Evolutionary conservation across 2,888 invertebrate species (phyloP).

Genomic region (Graphium colonna): DNA sequence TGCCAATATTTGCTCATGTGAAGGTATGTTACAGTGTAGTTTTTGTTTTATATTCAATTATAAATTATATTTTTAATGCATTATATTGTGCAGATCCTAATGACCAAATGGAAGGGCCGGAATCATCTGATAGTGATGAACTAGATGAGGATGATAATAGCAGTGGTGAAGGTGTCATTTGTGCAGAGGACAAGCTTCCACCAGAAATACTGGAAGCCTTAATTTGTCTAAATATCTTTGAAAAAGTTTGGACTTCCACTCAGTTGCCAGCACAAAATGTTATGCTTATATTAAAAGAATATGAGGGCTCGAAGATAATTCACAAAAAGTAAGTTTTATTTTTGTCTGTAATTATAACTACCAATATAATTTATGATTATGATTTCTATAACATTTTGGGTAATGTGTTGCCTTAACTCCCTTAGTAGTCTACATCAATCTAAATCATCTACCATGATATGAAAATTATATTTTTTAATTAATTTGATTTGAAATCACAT

Average conservation of each 20-base stretch:
- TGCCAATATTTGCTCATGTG: conserved; percentile 84
- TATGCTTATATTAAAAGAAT: conserved; percentile 71
- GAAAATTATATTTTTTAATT: too few relatives aligned
- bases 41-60: too few relatives aligned
- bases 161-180: conserved; percentile 57
- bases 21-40: conserved; percentile 77
- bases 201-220: conserved; percentile 82
- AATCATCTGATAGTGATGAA: conserved; percentile 63
- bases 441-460: too few relatives aligned
- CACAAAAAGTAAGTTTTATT: conserved; percentile 66
- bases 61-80: too few relatives aligned
- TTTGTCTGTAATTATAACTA: too few relatives aligned
- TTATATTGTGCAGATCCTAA: conserved; percentile 41
- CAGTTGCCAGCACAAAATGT: conserved; percentile 78
- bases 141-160: conserved; percentile 63
- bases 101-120: conserved; percentile 46
- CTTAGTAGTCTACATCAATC: too few relatives aligned
- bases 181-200: conserved; percentile 73
- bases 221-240: conserved; percentile 78
- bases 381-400: too few relatives aligned
- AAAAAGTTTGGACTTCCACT: conserved; percentile 80
- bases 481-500: too few relatives aligned
- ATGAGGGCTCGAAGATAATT: conserved; percentile 66
- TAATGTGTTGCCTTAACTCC: too few relatives aligned
- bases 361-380: too few relatives aligned